Evolutionary conservation across 1,140 invertebrate species (phyloP).

Genomic region (Leptinotarsa defecta): DNA sequence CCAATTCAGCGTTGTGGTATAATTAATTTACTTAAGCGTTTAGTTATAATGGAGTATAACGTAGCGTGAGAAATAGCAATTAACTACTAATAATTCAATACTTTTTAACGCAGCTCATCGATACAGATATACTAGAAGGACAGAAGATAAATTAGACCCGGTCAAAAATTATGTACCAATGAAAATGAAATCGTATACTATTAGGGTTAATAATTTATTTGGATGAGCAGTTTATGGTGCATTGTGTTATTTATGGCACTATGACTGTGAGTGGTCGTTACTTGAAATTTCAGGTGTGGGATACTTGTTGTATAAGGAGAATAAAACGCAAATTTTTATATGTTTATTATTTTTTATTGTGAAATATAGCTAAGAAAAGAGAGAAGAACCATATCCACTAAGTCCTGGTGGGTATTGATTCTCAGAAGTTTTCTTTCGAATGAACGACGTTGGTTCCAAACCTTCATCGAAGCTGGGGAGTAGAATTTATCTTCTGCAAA

Average conservation of each 20-base stretch:
- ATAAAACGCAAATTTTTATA: no score
- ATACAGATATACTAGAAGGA: neutral
- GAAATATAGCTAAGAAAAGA: no score
- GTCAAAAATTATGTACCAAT: constrained; percentile 14
- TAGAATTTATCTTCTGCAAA: no score
- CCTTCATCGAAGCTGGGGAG: no score
- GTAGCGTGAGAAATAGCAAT: constrained; percentile 13
- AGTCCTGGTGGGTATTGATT: no score
- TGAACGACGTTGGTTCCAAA: no score
- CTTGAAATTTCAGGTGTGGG: no score
- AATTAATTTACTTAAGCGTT: constrained; percentile 14
- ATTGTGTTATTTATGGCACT: neutral
- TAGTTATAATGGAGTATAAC: constrained; percentile 13
- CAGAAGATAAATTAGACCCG: constrained; percentile 8
- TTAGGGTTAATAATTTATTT: constrained; percentile 12
- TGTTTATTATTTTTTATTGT: neutral
- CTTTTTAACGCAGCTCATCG: constrained; percentile 14
- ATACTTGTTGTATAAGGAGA: no score
- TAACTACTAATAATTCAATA: constrained; percentile 12
- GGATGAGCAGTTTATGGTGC: neutral
- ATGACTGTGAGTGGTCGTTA: neutral
- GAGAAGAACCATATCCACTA: no score
- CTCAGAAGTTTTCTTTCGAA: no score
- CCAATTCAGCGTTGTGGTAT: neutral
- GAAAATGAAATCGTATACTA: neutral